Percentiles rank a stretch among this genome's conserved stretches.
Evolutionary conservation across 2,113 vertebrate genomes (phyloP).

Genomic region (Heloderma charlesbogerti): DNA sequence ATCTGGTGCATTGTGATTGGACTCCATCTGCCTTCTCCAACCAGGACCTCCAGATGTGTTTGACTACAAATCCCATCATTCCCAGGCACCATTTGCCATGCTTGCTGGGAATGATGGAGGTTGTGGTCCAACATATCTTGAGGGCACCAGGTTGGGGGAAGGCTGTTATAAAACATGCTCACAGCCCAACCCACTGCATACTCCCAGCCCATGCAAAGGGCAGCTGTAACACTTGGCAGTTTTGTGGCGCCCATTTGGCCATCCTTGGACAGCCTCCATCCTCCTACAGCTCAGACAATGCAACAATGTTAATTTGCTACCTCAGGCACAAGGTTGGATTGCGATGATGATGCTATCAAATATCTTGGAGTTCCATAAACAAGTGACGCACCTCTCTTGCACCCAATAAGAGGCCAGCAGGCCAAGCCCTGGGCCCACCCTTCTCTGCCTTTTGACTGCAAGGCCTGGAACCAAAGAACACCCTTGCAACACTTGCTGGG

Average conservation of each 20-base stretch:
- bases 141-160: too few species aligned
- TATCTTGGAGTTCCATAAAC: not conserved
- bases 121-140: too few species aligned
- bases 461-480: not conserved
- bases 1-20: too few species aligned
- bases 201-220: too few species aligned
- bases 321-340: too few species aligned
- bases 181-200: fast-evolving
- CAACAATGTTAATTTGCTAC: not conserved
- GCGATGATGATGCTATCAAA: not conserved
- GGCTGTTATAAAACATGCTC: too few species aligned
- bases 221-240: not conserved
- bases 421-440: not conserved
- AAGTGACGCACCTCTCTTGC: not conserved
- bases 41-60: too few species aligned
- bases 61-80: too few species aligned
- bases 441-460: too few species aligned
- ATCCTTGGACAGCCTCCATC: not conserved
- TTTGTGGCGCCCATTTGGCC: not conserved
- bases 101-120: too few species aligned
- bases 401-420: not conserved
- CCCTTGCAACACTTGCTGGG: not conserved
- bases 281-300: not conserved
- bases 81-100: too few species aligned
- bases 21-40: too few species aligned